Conservation (phyloP, 1,140 invertebrate genomes). For the Geopemphigus sp. region DNA sequence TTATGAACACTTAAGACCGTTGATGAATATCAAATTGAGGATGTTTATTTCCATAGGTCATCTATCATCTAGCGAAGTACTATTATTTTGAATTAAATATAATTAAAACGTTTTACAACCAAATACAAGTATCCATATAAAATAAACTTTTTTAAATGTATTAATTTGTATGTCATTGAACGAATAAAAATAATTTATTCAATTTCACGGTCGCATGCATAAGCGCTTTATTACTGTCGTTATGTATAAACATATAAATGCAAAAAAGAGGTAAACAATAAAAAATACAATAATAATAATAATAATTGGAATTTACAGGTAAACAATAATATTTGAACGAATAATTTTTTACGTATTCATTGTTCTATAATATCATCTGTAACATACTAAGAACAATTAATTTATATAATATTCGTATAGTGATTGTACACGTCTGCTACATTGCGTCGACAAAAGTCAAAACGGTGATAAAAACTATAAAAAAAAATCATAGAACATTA, state of each 20-base stretch:
- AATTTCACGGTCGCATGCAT: not conserved
- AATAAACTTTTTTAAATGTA: not conserved
- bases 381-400: not conserved
- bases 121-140: not conserved
- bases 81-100: not conserved
- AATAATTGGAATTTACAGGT: not conserved
- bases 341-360: not conserved
- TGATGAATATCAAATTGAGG: slow-evolving; percentile 9
- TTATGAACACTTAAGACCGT: slow-evolving; percentile 26
- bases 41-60: not conserved
- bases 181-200: not conserved
- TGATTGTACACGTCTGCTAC: no score
- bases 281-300: not conserved
- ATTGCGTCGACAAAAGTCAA: no score
- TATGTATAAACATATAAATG: not conserved
- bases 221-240: not conserved
- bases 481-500: no score
- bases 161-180: not conserved
- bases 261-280: no score
- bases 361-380: not conserved
- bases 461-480: no score
- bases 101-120: not conserved
- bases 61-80: slow-evolving; percentile 40
- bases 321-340: no score
- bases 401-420: not conserved